Conservation (phyloP, 2,113 vertebrate species). For the Salvator merianae region DNA sequence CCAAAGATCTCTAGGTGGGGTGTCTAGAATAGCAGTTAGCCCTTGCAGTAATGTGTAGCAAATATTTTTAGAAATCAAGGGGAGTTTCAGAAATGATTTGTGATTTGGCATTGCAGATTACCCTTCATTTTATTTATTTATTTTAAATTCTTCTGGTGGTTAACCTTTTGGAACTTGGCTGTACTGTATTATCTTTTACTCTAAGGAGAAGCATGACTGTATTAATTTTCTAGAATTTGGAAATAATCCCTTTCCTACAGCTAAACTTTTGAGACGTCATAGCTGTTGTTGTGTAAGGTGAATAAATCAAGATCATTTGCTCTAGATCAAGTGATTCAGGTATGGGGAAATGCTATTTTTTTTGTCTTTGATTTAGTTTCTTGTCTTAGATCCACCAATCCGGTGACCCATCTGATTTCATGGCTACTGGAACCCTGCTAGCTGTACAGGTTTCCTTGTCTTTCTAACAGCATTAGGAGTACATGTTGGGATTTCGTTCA, state of each 20-base stretch:
- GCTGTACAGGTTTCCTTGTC: slow-evolving; percentile 77
- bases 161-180: not conserved
- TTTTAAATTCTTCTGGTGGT: too few species aligned
- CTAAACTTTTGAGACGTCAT: slow-evolving; percentile 24
- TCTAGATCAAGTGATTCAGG: slow-evolving; percentile 16
- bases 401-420: slow-evolving; percentile 59
- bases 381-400: slow-evolving; percentile 79
- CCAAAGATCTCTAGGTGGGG: not conserved
- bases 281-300: not conserved
- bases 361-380: slow-evolving; percentile 57
- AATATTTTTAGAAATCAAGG: not conserved
- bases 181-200: not conserved
- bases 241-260: not conserved
- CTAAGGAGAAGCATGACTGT: not conserved
- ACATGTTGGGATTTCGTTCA: slow-evolving; percentile 78
- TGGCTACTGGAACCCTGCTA: slow-evolving; percentile 62
- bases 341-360: slow-evolving; percentile 41
- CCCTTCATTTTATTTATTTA: not conserved
- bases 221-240: not conserved
- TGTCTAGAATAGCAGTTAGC: not conserved
- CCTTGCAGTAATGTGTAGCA: not conserved
- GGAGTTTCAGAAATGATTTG: not conserved
- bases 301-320: not conserved
- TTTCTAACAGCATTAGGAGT: slow-evolving; percentile 77
- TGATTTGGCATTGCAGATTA: not conserved